Evolutionary conservation across 2,888 invertebrate genomes (phyloP), one percentile per base, ranked within the genome.

Genomic region (Isoperla grammatica): DNA sequence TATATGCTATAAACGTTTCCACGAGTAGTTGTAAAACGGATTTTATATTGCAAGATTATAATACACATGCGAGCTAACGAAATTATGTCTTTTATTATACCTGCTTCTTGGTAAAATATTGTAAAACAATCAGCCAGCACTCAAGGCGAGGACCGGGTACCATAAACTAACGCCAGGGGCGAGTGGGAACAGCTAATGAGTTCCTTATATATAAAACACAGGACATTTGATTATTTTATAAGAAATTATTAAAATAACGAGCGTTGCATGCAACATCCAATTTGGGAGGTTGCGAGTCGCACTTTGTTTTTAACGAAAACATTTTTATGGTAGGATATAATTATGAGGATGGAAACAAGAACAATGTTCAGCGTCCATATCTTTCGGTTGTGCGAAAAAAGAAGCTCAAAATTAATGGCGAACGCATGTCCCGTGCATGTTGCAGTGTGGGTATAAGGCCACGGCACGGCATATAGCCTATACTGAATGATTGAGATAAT

Each of bases 111-210:
- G 61, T 57, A 61, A 46, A 57, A 53, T 46, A 61, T 54, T 46
- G 57, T 61, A 61, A 61, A 61, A 43, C 61, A 61, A 61, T 61
- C 61, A 40, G 57, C 45, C 35, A 42, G 37, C 29, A 29, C 29
- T 29, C 29, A 8, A 29, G 29, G 29, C 29, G 29, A 29, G 29
- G 29, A 29, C 29, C 5, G 29, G 8, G 29, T 8, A 8, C 57
- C 45, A 35, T 46, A 57, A 61, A 57, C 57, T 37, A 49, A 57
- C 29, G 61, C 61, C 57, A 45, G 54, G 37, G 54, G 61, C 57
- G 54, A 57, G 43, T 50, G 11, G 35, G 29, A 49, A 9, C 29
- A 49, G 49, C 49, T 49, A 49, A 49, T 49, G 49, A 49, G 49
- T 49, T 49, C 49, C 49, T 49, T 49, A 49, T 23, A 49, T 49